Base-by-base conservation (phyloP, 2,888 invertebrate genomes). In the Parapristionchus giblindavisi region DNA sequence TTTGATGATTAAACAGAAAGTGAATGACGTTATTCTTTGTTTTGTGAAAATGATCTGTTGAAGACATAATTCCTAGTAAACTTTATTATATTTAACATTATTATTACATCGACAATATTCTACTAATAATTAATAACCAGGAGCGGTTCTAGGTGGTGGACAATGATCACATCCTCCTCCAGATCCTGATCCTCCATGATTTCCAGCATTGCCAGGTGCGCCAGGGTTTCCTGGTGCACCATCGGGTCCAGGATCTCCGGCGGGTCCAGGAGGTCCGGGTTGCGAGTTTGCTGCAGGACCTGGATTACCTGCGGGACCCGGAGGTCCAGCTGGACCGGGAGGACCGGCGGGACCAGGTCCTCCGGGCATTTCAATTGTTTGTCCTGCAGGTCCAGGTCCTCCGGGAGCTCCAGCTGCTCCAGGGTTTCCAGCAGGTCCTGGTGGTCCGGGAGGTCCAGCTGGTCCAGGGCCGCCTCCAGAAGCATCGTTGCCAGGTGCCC, bases 191-290 rank as follows among this genome's bases (percentile, higher is more conserved):
- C 48, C 70, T 40, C 70, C 70, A 56, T 56, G 36, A 0, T 43
- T 38, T 71, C 70, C 70, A 1, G 29, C 70, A 21, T 36, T 29
- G 38, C 70, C 70, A 3, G 70, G 21, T 0, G 24, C 54, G 27
- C 70, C 70, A 21, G 70, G 56, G 17, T 56, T 71, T 6, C 70
- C 70, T 14, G 70, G 70, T 0, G 56, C 38, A 1, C 70, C 70
- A 29, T 71, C 70, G 38, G 70, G 54, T 56, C 70, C 70, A n/a
- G 70, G 40, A 29, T 71, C 70, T 56, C 70, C 70, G n/a, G 70
- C 70, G 40, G 70, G 70, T 11, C 70, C 70, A 34, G 70, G 70
- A 24, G 70, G 70, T 29, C 70, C 70, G 56, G 70, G 70, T 40
- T 36, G 38, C 8, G 70, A 38, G 8, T 54, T 29, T 2, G 21